Conservation (phyloP, 2,113 vertebrate species). For the Corythornis cristatus region DNA sequence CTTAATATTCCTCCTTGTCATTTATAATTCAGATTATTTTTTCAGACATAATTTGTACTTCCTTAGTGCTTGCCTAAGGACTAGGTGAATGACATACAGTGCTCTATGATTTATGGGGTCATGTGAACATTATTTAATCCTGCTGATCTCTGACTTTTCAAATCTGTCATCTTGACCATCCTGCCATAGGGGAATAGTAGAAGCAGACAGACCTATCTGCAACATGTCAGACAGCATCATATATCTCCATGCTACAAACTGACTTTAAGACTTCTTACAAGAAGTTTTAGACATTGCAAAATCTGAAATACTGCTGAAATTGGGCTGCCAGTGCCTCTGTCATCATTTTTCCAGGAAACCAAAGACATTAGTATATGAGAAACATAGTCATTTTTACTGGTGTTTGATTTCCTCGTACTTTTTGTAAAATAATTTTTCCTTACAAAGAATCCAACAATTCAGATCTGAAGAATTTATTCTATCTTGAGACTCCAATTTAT, state of each 20-base stretch:
- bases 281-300: background rate
- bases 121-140: background rate
- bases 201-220: background rate
- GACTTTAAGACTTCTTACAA: background rate
- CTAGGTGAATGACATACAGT: background rate
- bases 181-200: background rate
- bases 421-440: background rate
- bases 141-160: background rate
- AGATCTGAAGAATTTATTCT: background rate
- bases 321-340: background rate
- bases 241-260: background rate
- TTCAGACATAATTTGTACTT: background rate
- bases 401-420: background rate
- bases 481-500: background rate
- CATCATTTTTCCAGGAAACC: background rate
- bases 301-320: background rate
- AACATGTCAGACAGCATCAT: background rate
- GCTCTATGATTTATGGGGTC: background rate
- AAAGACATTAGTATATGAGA: background rate
- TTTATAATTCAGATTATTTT: background rate
- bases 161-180: background rate
- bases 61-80: background rate
- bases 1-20: background rate
- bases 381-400: background rate
- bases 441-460: background rate